A percentile compares a stretch with the other conserved stretches of the same genome.
These are phyloP conservation scores for Poeciliopsis infans DNA, from an alignment of 2,797 vertebrate genomes.

Conservation along the genomic window DNA sequence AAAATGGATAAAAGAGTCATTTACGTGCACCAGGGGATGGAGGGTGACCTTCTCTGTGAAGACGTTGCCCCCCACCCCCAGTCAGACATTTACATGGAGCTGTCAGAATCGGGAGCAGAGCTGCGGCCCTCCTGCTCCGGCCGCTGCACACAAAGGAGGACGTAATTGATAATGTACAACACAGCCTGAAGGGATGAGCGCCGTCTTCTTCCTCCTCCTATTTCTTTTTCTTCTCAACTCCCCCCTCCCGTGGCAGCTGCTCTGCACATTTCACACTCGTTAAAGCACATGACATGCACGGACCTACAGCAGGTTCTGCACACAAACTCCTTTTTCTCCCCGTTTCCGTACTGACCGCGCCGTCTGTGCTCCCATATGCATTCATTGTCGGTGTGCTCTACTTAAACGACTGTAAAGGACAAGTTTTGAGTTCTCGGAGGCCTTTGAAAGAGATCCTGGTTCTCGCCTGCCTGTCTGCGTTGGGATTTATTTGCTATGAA, in stretches of 20 bases:
- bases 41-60: slow-evolving; percentile 85
- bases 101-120: slow-evolving; percentile 71
- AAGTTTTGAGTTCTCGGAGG: slow-evolving; percentile 54
- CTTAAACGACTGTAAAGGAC: slow-evolving; percentile 66
- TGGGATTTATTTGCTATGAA: slow-evolving; percentile 57
- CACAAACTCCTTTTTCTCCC: slow-evolving; percentile 1
- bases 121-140: slow-evolving; percentile 50
- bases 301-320: slow-evolving; percentile 2
- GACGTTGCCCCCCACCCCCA: slow-evolving; percentile 71
- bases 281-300: slow-evolving; percentile 35
- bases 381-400: slow-evolving; percentile 43
- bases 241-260: slow-evolving; percentile 27
- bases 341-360: background rate
- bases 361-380: slow-evolving; percentile 28
- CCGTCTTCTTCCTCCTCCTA: slow-evolving; percentile 50
- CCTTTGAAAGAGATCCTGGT: slow-evolving; percentile 58
- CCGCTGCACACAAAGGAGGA: slow-evolving; percentile 65
- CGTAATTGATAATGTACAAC: slow-evolving; percentile 78
- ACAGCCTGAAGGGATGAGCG: slow-evolving; percentile 69
- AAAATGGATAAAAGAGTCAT: slow-evolving; percentile 82
- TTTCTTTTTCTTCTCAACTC: slow-evolving; percentile 23
- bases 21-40: slow-evolving; percentile 78
- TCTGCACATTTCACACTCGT: slow-evolving; percentile 62
- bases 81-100: slow-evolving; percentile 85
- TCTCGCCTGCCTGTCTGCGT: slow-evolving; percentile 49